Percentiles rank a stretch among this genome's conserved stretches.
Conservation (phyloP, 2,113 vertebrate species). For the Chloebia gouldiae region DNA sequence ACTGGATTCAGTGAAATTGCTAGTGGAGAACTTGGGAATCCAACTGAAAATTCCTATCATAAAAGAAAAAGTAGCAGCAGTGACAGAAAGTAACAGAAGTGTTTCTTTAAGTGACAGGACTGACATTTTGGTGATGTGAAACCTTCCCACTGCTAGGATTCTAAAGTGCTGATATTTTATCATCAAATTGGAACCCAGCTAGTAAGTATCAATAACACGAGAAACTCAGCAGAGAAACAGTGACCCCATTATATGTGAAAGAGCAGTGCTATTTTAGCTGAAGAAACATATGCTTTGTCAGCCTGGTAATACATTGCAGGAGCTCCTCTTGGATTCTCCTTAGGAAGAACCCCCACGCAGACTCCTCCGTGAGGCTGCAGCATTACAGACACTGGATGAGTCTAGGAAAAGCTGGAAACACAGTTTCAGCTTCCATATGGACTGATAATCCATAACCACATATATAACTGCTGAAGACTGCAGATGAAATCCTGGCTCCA, state of each 20-base stretch:
- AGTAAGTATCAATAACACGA: constrained; percentile 1
- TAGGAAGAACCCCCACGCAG: neutral
- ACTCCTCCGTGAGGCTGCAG: neutral
- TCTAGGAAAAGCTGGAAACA: neutral
- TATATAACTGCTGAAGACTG: neutral
- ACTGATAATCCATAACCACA: neutral
- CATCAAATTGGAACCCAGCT: constrained; percentile 3
- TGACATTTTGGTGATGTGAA: constrained; percentile 15
- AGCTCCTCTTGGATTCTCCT: neutral
- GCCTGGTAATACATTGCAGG: neutral
- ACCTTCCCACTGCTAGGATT: neutral
- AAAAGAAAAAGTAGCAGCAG: neutral
- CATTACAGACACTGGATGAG: neutral
- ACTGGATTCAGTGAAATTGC: neutral
- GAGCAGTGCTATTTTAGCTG: neutral
- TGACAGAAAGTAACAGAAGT: neutral
- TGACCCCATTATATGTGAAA: constrained; percentile 5
- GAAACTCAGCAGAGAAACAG: neutral
- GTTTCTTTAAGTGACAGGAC: neutral
- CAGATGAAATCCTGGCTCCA: neutral
- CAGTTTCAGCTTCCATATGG: neutral
- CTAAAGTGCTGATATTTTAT: constrained; percentile 24
- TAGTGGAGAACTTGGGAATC: neutral
- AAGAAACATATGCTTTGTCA: neutral
- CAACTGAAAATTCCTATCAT: neutral